A percentile compares a stretch with the other conserved stretches of the same genome.
These are phyloP conservation scores for Rhabdophis nuchalis DNA, from an alignment of 2,797 vertebrate genomes.

Conservation along the genomic window DNA sequence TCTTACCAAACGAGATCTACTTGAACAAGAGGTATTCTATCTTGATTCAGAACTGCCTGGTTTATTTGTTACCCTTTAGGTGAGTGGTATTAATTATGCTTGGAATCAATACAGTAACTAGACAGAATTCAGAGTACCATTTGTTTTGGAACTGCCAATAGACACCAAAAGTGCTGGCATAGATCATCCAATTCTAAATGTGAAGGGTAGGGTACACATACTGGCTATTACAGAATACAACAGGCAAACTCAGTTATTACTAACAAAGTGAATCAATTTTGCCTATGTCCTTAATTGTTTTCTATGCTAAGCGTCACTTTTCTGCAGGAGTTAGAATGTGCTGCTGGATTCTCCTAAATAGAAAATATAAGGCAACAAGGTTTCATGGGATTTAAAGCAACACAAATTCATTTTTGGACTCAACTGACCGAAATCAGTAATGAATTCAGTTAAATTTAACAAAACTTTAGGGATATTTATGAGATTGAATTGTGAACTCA, in stretches of 20 bases:
- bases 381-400: neutral
- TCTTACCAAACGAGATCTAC: constrained; percentile 1
- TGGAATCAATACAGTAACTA: constrained; percentile 31
- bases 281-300: neutral
- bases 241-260: neutral
- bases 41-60: constrained; percentile 1
- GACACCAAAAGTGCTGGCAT: constrained; percentile 15
- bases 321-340: neutral
- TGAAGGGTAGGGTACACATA: neutral
- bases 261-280: neutral
- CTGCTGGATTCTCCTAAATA: neutral
- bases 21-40: constrained; percentile 14
- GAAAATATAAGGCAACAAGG: neutral
- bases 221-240: neutral
- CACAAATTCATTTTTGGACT: neutral
- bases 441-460: neutral
- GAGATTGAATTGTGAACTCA: neutral
- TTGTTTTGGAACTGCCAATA: constrained; percentile 20
- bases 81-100: constrained; percentile 35
- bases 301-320: neutral
- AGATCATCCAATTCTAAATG: constrained; percentile 3
- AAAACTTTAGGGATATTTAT: neutral
- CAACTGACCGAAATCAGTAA: neutral
- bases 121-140: constrained; percentile 21
- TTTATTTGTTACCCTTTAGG: constrained; percentile 1